Evolutionary conservation across 2,888 invertebrate genomes (phyloP).

Genomic region (Euphydryas editha): DNA sequence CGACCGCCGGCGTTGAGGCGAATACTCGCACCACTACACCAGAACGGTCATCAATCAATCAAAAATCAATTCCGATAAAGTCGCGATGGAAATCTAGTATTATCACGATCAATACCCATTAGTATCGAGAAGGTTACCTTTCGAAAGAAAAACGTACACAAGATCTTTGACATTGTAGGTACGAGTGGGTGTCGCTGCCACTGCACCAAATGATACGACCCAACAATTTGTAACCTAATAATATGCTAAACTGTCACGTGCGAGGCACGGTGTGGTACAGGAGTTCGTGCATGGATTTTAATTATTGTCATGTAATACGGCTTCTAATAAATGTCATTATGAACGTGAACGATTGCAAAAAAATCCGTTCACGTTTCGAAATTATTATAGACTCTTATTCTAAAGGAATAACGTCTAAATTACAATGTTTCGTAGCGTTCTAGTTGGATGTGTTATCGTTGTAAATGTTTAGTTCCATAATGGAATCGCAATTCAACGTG

Average conservation of each 20-base stretch:
- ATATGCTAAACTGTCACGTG: conserved; percentile 72
- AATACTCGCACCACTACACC: too few relatives aligned
- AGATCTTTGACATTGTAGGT: not conserved
- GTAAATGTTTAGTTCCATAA: conserved; percentile 75
- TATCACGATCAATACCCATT: too few relatives aligned
- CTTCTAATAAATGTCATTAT: conserved; percentile 83
- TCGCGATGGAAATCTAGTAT: too few relatives aligned
- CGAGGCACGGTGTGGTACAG: conserved; percentile 77
- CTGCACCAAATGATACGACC: conserved; percentile 43
- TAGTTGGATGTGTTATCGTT: conserved; percentile 41
- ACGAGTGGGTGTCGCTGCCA: conserved; percentile 1
- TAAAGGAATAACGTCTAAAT: conserved; percentile 39
- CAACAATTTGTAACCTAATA: conserved; percentile 67
- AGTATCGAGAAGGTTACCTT: not conserved
- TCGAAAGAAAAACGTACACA: not conserved
- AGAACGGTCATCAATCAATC: too few relatives aligned
- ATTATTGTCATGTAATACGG: conserved; percentile 83
- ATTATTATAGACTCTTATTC: conserved; percentile 34
- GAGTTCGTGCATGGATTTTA: conserved; percentile 82
- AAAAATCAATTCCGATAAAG: too few relatives aligned
- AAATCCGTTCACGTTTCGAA: conserved; percentile 35
- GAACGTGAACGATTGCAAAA: conserved; percentile 65
- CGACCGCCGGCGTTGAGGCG: too few relatives aligned
- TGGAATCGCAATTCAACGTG: conserved; percentile 76
- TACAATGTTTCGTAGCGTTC: conserved; percentile 29